Evolutionary conservation across 2,888 invertebrate species (phyloP), one percentile per base, ranked within the genome.

Genomic region (Stictocephala bisonia): DNA sequence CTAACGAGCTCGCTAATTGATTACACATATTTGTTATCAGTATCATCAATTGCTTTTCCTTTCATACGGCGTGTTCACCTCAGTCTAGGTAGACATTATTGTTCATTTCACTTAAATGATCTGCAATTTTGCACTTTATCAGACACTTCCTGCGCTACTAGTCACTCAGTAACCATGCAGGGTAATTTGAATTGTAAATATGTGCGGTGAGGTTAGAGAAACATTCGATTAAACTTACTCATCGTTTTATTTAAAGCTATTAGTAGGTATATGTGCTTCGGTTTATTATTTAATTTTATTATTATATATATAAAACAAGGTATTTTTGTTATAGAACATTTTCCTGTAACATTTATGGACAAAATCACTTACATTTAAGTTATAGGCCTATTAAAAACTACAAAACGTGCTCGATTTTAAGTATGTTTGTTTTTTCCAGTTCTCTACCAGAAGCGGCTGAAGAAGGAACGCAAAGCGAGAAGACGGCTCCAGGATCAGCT

Each of bases 361-460:
- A 11, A 35, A 11, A 35, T 35, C 11, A 35, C 11, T 35, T 35
- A 35, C 35, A 35, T 35, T 35, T 35, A 11, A 35, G n/a, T n/a
- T n/a, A n/a, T n/a, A n/a, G n/a, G n/a, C n/a, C n/a, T n/a, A n/a
- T n/a, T n/a, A n/a, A n/a, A n/a, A n/a, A n/a, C n/a, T n/a, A n/a
- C n/a, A n/a, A n/a, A n/a, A n/a, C n/a, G n/a, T n/a, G n/a, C n/a
- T n/a, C n/a, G n/a, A n/a, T n/a, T n/a, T n/a, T n/a, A n/a, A n/a
- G n/a, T n/a, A n/a, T 9, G 20, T 2, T 31, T 68, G 22, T 80
- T 81, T 81, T 79, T 88, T 87, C 20, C 90, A 96, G 96, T 92
- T 77, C 87, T 93, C 83, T 94, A 93, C 84, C 95, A 96, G 85
- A 96, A 96, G 84, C 90, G 95, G 76, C 88, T 95, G 86, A 92